phyloP scores from a whole-genome alignment of 2,888 invertebrate species.

The Oscheius sp. region DNA sequence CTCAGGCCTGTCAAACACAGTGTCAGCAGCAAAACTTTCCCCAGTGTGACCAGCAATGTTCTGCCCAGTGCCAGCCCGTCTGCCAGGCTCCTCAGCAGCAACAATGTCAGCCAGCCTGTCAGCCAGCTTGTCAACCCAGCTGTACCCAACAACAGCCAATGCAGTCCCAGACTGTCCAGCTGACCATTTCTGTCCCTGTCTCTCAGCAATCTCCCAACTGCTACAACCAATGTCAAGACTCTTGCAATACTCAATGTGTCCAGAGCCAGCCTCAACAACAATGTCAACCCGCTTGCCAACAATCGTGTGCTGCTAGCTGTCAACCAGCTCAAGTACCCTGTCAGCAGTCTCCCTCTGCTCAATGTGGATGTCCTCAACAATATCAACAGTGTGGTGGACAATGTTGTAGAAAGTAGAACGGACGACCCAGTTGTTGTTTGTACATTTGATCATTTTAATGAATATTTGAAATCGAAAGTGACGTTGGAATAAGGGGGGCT shows the following conservation, averaged over 20 bases:
- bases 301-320: conserved; percentile 38
- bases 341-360: conserved; percentile 3
- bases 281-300: conserved; percentile 48
- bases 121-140: conserved; percentile 29
- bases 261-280: conserved; percentile 46
- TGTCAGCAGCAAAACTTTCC: conserved; percentile 34
- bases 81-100: conserved; percentile 32
- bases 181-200: conserved; percentile 49
- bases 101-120: conserved; percentile 33
- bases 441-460: conserved; percentile 11
- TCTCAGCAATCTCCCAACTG: conserved; percentile 49
- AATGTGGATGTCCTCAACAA: conserved; percentile 36
- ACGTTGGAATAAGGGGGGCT: no score
- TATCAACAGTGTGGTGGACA: conserved; percentile 36
- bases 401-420: conserved; percentile 43
- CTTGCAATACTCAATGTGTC: conserved; percentile 52
- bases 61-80: conserved; percentile 39
- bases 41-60: conserved; percentile 46
- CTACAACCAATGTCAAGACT: conserved; percentile 48
- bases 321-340: conserved; percentile 29
- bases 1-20: conserved; percentile 34
- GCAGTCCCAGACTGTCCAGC: not conserved
- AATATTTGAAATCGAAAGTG: conserved; percentile 5
- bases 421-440: conserved; percentile 8
- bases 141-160: conserved; percentile 30